phyloP scores from a whole-genome alignment of 2,113 vertebrate genomes.

The Hemiprocne comata region DNA sequence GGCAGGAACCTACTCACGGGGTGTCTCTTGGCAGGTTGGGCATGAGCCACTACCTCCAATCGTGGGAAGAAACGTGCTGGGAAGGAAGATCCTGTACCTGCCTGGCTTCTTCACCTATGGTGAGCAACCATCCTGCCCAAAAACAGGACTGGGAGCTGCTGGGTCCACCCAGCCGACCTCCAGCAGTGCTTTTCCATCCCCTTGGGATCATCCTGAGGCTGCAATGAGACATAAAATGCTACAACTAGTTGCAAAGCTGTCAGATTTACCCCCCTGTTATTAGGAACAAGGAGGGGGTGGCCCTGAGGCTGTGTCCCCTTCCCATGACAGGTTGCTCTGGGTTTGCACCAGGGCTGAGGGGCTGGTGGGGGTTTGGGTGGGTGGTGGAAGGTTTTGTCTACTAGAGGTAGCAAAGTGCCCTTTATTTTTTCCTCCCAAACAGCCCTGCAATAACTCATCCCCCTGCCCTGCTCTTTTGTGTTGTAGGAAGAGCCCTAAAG shows the following conservation, averaged over 20 bases:
- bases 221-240: background rate
- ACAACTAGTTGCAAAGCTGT: background rate
- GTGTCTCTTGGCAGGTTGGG: constrained; percentile 80
- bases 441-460: background rate
- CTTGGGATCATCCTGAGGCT: background rate
- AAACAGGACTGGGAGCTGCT: background rate
- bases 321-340: rapidly evolving
- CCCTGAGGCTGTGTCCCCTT: rapidly evolving
- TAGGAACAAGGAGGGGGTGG: background rate
- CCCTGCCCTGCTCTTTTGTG: background rate
- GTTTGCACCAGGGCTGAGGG: rapidly evolving
- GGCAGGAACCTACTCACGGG: background rate
- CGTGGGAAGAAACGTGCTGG: constrained; percentile 85
- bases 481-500: background rate
- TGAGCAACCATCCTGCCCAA: constrained; percentile 49
- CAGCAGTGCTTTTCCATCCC: background rate
- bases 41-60: constrained; percentile 87
- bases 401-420: background rate
- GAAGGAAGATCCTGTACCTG: constrained; percentile 86
- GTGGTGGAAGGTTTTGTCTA: background rate
- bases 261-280: background rate
- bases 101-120: constrained; percentile 91
- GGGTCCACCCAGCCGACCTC: background rate
- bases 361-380: background rate
- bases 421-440: background rate